Evolutionary conservation across 1,140 invertebrate species (phyloP).

Genomic region (Portunus trituberculatus): DNA sequence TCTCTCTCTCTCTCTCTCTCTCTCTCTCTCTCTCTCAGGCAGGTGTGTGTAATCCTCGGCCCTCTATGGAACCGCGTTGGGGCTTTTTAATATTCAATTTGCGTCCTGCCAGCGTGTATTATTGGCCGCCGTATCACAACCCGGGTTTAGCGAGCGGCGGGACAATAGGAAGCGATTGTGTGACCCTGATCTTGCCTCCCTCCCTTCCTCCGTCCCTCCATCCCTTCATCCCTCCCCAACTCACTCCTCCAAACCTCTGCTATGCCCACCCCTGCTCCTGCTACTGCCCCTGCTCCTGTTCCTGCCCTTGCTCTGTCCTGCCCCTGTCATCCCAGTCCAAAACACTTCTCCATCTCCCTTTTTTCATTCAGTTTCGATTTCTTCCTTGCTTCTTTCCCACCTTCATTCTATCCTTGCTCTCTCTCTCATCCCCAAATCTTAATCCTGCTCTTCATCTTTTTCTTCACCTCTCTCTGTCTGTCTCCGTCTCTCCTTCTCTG

Average conservation of each 20-base stretch:
- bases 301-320: not conserved
- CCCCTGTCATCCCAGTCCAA: not conserved
- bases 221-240: not conserved
- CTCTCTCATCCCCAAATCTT: not conserved
- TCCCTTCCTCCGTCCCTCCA: not conserved
- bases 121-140: conserved; percentile 60
- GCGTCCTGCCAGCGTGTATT: conserved; percentile 46
- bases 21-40: conserved; percentile 30
- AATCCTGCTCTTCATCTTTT: not conserved
- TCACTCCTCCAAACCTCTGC: not conserved
- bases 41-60: conserved; percentile 66
- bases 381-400: not conserved
- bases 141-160: conserved; percentile 47
- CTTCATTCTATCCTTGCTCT: not conserved
- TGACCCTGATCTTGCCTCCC: not conserved
- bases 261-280: not conserved
- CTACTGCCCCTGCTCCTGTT: not conserved
- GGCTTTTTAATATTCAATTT: conserved; percentile 73
- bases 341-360: not conserved
- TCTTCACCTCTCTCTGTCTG: not conserved
- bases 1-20: conserved; percentile 36
- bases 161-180: conserved; percentile 58
- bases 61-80: not conserved
- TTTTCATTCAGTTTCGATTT: no score
- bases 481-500: not conserved